phyloP scores from a whole-genome alignment of 2,888 invertebrate species.

The Platycnemis pennipes region DNA sequence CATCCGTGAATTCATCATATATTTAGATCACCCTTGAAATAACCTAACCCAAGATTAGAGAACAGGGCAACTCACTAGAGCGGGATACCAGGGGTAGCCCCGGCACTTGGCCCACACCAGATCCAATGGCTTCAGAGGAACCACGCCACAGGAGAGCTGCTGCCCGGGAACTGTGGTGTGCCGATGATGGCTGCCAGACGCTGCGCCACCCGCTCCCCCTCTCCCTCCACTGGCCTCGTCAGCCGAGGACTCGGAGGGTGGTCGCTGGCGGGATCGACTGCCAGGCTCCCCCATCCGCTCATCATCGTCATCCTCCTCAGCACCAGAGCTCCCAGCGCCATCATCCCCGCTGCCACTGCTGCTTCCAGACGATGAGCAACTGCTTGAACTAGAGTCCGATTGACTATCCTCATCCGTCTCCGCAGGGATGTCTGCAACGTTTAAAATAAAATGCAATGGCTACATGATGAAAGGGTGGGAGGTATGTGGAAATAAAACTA shows the following conservation, averaged over 20 bases:
- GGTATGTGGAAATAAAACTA: no score
- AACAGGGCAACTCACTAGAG: conserved; percentile 81
- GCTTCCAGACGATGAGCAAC: conserved; percentile 75
- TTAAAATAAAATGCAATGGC: background rate
- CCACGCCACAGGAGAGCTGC: conserved; percentile 71
- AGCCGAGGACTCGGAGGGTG: conserved; percentile 68
- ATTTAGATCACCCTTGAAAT: background rate
- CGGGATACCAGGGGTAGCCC: conserved; percentile 98
- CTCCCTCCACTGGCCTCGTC: conserved; percentile 71
- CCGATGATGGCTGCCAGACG: conserved; percentile 61
- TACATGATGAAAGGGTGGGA: no score
- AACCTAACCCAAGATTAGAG: background rate
- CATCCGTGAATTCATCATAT: no score
- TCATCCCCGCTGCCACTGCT: conserved; percentile 76
- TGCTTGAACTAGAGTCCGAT: conserved; percentile 78
- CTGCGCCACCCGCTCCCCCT: conserved; percentile 71
- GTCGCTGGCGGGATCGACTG: background rate
- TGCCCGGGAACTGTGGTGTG: conserved; percentile 54
- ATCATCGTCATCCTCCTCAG: conserved; percentile 73
- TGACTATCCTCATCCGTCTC: conserved; percentile 78
- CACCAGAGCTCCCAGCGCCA: conserved; percentile 73
- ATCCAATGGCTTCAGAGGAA: conserved; percentile 90
- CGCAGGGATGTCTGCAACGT: conserved; percentile 76
- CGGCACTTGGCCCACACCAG: conserved; percentile 98
- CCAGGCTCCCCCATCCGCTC: conserved; percentile 53